Evolutionary conservation across 2,113 vertebrate genomes (phyloP), one percentile per base, ranked within the genome.

Genomic region (Microcebus murinus): DNA sequence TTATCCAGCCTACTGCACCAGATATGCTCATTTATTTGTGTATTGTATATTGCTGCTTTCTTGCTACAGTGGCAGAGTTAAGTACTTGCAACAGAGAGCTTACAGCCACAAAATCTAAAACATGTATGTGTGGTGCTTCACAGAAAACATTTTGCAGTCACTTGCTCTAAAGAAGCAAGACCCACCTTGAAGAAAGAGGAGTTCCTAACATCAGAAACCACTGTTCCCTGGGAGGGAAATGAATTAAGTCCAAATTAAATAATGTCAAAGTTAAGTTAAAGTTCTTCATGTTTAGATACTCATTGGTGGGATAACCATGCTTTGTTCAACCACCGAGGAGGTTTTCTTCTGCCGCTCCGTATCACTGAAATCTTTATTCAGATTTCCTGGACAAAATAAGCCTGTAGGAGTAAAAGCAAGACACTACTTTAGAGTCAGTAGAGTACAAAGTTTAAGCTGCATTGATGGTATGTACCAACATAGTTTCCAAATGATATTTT

Each of bases 401-500:
- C 45, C 39, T 85, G 77, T 0, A 57, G 36, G 34, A 90, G 45
- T 68, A 77, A 81, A 84, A 87, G 18, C 3, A 50, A 84, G 81
- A 48, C 73, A 73, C 8, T 70, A 45, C 18, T 67, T 45, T 50
- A 82, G n/a, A 87, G 55, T 88, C 27, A 23, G 39, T 34, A 31
- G 50, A 81, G 11, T 74, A 45, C 29, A 91, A 57, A 52, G 15
- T 71, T 25, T 74, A 92, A 90, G 29, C 48, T 63, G 7, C 31
- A 39, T 39, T 50, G 42, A 76, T 89, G 86, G 45, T 36, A 61
- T 63, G 48, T 8, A 88, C 27, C n/a, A 27, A 61, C 34, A 85
- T n/a, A 77, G 17, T 97, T 96, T 97, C 70, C 63, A 59, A 81
- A 71, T 79, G 55, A 74, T 79, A 74, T 73, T 96, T 89, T 83